Evolutionary conservation across 1,140 invertebrate genomes (phyloP).

Genomic region (Polypedilum vanderplanki): DNA sequence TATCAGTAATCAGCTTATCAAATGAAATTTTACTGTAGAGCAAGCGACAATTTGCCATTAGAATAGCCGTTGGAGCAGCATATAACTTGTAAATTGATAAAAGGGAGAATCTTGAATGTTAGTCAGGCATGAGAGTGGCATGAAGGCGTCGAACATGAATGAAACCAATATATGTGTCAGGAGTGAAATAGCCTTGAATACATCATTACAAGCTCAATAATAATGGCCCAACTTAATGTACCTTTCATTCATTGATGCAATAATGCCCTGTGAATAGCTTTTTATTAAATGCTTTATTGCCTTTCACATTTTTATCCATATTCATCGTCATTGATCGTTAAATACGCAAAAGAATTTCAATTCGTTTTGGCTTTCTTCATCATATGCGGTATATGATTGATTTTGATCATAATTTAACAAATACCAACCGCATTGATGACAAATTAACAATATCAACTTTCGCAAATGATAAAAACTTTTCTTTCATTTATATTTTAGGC

Average conservation of each 20-base stretch:
- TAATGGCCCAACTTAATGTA: not conserved
- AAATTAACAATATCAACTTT: conserved; percentile 6
- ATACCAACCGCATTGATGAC: conserved; percentile 16
- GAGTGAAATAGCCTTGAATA: conserved; percentile 12
- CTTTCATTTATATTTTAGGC: not conserved
- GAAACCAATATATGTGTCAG: not conserved
- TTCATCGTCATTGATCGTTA: too few relatives aligned
- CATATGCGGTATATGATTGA: not conserved
- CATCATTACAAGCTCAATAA: conserved; percentile 15
- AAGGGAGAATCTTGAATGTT: not conserved
- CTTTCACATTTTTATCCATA: not conserved
- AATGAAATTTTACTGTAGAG: too few relatives aligned
- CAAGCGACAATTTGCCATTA: too few relatives aligned
- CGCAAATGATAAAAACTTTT: not conserved
- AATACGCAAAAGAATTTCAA: too few relatives aligned
- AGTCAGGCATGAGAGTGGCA: not conserved
- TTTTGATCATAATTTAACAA: not conserved
- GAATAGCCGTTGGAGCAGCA: too few relatives aligned
- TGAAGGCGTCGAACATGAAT: not conserved
- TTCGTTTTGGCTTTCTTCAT: too few relatives aligned
- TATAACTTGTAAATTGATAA: too few relatives aligned
- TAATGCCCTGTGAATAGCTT: not conserved
- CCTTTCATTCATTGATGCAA: conserved; percentile 1
- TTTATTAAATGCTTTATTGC: not conserved
- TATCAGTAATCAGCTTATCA: not conserved